A percentile compares a stretch with the other conserved stretches of the same genome.
Evolutionary conservation across 2,888 invertebrate genomes (phyloP).

Genomic region (Cephalotes varians): DNA sequence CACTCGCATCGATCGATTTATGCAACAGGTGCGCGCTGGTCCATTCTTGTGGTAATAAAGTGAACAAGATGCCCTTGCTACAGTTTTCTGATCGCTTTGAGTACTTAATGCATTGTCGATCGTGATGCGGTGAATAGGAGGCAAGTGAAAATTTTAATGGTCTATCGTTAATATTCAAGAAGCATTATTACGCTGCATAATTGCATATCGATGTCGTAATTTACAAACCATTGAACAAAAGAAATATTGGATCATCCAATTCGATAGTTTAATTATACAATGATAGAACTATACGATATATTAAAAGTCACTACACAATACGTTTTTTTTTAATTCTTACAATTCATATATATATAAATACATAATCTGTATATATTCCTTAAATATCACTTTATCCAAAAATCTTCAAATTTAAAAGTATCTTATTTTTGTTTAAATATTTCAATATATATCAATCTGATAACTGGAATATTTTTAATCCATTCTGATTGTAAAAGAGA

Average conservation of each 20-base stretch:
- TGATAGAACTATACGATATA: no score
- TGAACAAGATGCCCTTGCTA: slow-evolving; percentile 56
- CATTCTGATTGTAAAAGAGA: background rate
- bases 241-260: slow-evolving; percentile 6
- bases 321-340: background rate
- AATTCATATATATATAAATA: background rate
- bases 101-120: slow-evolving; percentile 46
- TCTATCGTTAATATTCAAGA: background rate
- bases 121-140: background rate
- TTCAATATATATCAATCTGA: no score
- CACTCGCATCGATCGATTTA: slow-evolving; percentile 76
- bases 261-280: background rate
- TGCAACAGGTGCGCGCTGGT: slow-evolving; percentile 77
- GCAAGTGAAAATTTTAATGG: background rate
- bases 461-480: background rate
- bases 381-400: background rate
- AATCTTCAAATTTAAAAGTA: background rate
- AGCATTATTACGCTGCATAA: background rate
- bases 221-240: background rate
- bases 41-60: slow-evolving; percentile 70
- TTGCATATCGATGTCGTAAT: background rate
- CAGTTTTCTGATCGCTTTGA: slow-evolving; percentile 62
- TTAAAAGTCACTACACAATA: background rate
- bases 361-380: background rate
- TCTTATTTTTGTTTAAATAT: background rate